phyloP scores from a whole-genome alignment of 1,140 invertebrate species.

The Acyrthosiphon pisum region DNA sequence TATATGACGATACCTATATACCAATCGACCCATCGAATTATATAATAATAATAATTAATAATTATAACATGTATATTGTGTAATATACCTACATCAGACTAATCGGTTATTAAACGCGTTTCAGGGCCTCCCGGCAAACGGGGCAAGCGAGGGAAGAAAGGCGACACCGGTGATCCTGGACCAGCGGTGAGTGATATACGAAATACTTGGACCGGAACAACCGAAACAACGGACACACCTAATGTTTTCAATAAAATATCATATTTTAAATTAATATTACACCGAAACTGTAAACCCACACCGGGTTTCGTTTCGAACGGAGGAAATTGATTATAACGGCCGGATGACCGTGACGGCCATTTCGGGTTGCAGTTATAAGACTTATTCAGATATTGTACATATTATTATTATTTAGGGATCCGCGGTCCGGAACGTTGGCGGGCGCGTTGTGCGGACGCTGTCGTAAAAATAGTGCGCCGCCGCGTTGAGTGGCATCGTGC shows the following conservation, averaged over 20 bases:
- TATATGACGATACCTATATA: background rate
- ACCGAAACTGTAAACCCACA: background rate
- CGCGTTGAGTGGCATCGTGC: background rate
- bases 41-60: background rate
- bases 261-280: background rate
- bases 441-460: too few relatives aligned
- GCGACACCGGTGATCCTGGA: slow-evolving; percentile 78
- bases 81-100: background rate
- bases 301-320: slow-evolving; percentile 7
- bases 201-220: background rate
- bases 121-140: slow-evolving; percentile 79
- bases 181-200: slow-evolving; percentile 62
- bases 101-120: slow-evolving; percentile 31
- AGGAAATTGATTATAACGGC: slow-evolving; percentile 42
- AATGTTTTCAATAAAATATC: background rate
- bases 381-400: too few relatives aligned
- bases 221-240: background rate
- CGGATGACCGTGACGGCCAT: background rate
- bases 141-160: slow-evolving; percentile 89
- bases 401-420: background rate
- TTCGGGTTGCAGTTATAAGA: background rate
- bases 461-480: background rate
- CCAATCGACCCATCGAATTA: background rate
- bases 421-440: background rate
- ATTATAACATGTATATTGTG: background rate